phyloP scores from a whole-genome alignment of 2,113 vertebrate species.

The Mesembrinibis cayennensis region DNA sequence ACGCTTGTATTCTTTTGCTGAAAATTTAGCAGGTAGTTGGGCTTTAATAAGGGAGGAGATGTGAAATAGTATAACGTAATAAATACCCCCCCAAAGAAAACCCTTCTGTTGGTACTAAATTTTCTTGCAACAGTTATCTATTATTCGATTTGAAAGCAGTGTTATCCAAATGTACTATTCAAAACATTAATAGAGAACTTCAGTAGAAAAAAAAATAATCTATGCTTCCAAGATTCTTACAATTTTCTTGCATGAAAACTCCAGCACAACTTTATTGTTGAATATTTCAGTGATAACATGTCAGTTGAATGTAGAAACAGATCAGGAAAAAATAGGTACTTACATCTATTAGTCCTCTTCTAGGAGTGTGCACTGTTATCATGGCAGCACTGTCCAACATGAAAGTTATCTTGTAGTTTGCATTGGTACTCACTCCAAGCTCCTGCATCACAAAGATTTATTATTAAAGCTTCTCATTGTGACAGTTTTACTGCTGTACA shows the following conservation, averaged over 20 bases:
- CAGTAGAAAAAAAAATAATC: background rate
- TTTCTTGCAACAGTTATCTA: background rate
- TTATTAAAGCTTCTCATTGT: background rate
- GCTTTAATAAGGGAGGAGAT: background rate
- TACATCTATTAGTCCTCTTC: slow-evolving; percentile 95
- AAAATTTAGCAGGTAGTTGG: background rate
- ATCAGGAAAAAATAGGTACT: background rate
- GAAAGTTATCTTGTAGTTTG: slow-evolving; percentile 97
- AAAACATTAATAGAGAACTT: background rate
- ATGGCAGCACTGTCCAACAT: slow-evolving; percentile 99
- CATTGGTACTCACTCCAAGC: slow-evolving; percentile 93
- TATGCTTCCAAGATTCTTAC: background rate
- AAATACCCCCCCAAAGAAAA: background rate
- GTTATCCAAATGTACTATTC: background rate
- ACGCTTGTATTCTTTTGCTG: background rate
- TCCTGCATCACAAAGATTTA: slow-evolving; percentile 79
- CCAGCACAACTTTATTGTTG: background rate
- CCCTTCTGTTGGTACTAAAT: background rate
- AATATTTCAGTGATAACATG: background rate
- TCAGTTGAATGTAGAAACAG: background rate
- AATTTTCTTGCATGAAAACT: background rate
- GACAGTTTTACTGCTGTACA: background rate
- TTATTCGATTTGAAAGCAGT: background rate
- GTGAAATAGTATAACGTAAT: background rate
- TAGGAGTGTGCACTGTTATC: slow-evolving; percentile 98